Conservation (phyloP, 2,888 invertebrate genomes). For the Adelognathus sp. region DNA sequence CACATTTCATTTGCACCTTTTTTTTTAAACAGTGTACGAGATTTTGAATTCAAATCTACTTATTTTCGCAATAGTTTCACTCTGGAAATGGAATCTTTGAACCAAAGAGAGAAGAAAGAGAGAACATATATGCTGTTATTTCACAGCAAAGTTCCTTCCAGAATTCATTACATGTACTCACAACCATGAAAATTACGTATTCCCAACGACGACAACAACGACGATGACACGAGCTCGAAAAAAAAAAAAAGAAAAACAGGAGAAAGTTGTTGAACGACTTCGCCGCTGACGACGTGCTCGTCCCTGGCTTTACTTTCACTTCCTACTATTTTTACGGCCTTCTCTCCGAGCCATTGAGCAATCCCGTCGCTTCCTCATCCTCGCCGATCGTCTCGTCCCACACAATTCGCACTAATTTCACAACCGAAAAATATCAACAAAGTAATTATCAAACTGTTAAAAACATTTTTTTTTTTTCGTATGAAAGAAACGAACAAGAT, state of each 20-base stretch:
- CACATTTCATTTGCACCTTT: too few relatives aligned
- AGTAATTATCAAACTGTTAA: background rate
- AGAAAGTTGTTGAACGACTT: conserved; percentile 75
- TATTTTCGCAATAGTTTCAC: too few relatives aligned
- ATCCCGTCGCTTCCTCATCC: conserved; percentile 61
- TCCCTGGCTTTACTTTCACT: conserved; percentile 73
- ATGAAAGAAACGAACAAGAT: conserved; percentile 40
- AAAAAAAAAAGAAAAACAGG: too few relatives aligned
- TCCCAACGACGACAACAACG: conserved; percentile 44
- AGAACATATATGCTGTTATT: background rate
- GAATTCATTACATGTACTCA: background rate
- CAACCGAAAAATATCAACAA: background rate
- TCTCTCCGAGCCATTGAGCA: conserved; percentile 64
- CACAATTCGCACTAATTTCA: conserved; percentile 8
- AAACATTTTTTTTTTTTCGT: too few relatives aligned
- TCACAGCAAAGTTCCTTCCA: background rate
- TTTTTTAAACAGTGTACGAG: too few relatives aligned
- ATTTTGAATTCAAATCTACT: too few relatives aligned
- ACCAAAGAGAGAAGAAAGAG: too few relatives aligned
- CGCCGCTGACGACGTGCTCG: conserved; percentile 36
- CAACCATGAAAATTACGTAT: conserved; percentile 67
- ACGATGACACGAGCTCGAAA: conserved; percentile 64
- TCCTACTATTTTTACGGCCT: conserved; percentile 67
- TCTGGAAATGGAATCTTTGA: too few relatives aligned
- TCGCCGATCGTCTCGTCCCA: conserved; percentile 6